Evolutionary conservation across 2,888 invertebrate genomes (phyloP), one percentile per base, ranked within the genome.

Genomic region (Protodeltote pygarga): DNA sequence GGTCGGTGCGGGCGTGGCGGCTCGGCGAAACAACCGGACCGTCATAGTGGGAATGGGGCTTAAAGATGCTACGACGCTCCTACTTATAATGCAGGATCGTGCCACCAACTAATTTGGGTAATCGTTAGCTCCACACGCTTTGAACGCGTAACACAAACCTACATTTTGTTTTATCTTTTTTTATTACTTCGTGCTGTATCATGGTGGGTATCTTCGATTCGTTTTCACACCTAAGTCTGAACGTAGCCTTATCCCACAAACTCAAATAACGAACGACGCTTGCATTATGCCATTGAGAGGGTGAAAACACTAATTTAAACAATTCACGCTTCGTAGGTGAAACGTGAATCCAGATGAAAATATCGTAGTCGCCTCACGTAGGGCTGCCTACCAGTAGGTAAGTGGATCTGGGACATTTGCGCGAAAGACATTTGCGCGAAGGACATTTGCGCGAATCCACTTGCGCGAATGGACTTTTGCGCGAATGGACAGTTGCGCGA

Each of bases 31-130:
- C n/a, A n/a, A n/a, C n/a, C n/a, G n/a, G n/a, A n/a, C n/a, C n/a
- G n/a, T n/a, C n/a, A n/a, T n/a, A n/a, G n/a, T n/a, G n/a, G n/a
- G n/a, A n/a, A n/a, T n/a, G n/a, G n/a, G n/a, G n/a, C n/a, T n/a
- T n/a, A n/a, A 54, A 42, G 39, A 35, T 57, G 53, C 54, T 60
- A 37, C 38, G 52, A 42, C 42, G 35, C 53, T 52, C 61, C 67
- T 61, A 72, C 67, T 75, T 71, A 45, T 65, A 66, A 73, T 68
- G 65, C 70, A 60, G 52, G 61, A 71, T 67, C 76, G 71, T 71
- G 68, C 64, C 61, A 44, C 59, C 20, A 61, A 71, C 65, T 71
- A 71, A 74, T 73, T 74, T 68, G 57, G 66, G 58, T 66, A 73
- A 72, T 71, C 55, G 45, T 54, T 52, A 37, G 44, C 60, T 65